Base-by-base conservation (phyloP, 2,113 vertebrate genomes). In the Cochlearius cochlearius region DNA sequence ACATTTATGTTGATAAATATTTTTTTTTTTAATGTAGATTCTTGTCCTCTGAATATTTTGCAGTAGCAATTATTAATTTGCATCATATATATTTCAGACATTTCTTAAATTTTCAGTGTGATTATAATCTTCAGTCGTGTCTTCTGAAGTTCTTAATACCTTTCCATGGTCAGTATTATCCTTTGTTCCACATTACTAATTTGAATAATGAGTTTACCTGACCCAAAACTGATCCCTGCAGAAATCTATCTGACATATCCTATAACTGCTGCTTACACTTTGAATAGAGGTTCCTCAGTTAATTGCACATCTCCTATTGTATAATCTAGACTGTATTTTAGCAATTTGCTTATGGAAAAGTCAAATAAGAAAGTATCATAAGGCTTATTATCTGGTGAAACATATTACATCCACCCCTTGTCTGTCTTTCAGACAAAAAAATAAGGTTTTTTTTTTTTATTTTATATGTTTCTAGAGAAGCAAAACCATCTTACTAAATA, bases 361-460 rank as follows among this genome's bases (percentile, higher is more conserved):
- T 30, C 27, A 75, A 90, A 66, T 13, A 80, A 58, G 19, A 93
- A 88, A 79, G 5, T 60, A 47, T 63, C 18, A 38, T 29, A 68
- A 71, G 1, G 1, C 7, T 56, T 64, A 43, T 55, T 73, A 49
- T 62, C n/a, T 85, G 15, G 13, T 3, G 90, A 89, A 78, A 78
- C 55, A 10, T 27, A 32, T 60, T 67, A 13, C 17, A 71, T 38
- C 6, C 4, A 16, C 26, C 2, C n/a, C 7, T 58, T 69, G 26
- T 14, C 5, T 13, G 76, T 73, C 26, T 77, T 75, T 43, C 30
- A 77, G 38, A 30, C 2, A 67, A 36, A 74, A 53, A 49, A 39
- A 0, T 5, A 23, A 1, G 2, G 1, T 0, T 0, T 7, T 72
- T 36, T 72, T 36, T 34, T 36, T 50, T 18, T 11, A 25, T 9